Conservation (phyloP, 2,888 invertebrate genomes). For the Drosophila neotestacea region DNA sequence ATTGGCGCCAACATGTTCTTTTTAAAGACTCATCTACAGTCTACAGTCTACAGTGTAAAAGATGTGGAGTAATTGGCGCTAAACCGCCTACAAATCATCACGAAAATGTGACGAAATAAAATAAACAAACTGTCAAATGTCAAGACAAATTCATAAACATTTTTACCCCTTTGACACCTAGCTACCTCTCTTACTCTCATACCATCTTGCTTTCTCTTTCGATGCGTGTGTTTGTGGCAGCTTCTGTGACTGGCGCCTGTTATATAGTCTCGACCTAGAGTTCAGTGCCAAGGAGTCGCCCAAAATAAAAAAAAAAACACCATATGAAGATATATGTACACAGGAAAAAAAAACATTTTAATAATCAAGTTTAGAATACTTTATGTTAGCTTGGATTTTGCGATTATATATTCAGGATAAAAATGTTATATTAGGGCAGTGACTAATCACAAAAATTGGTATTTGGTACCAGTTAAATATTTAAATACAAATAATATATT, state of each 20-base stretch:
- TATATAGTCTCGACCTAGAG: conserved; percentile 32
- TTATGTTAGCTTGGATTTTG: no score
- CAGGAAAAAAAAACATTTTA: not conserved
- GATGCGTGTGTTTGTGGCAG: not conserved
- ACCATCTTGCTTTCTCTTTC: not conserved
- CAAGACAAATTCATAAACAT: conserved; percentile 81
- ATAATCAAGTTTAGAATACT: not conserved
- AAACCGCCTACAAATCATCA: conserved; percentile 84
- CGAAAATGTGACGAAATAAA: conserved; percentile 83
- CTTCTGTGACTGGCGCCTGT: conserved; percentile 39
- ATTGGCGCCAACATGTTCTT: conserved; percentile 72
- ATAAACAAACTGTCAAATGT: conserved; percentile 84
- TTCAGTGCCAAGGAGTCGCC: conserved; percentile 22
- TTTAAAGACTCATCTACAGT: conserved; percentile 73
- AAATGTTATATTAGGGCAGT: no score
- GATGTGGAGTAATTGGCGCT: conserved; percentile 73
- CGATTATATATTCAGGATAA: no score
- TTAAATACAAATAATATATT: no score
- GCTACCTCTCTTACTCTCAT: conserved; percentile 8
- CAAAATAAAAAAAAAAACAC: not conserved
- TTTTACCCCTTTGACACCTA: conserved; percentile 33
- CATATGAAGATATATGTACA: not conserved
- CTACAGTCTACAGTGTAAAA: conserved; percentile 58
- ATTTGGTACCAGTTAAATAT: no score
- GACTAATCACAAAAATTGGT: no score